Base-by-base conservation (phyloP, 2,888 invertebrate genomes). In the Drosophila putrida region DNA sequence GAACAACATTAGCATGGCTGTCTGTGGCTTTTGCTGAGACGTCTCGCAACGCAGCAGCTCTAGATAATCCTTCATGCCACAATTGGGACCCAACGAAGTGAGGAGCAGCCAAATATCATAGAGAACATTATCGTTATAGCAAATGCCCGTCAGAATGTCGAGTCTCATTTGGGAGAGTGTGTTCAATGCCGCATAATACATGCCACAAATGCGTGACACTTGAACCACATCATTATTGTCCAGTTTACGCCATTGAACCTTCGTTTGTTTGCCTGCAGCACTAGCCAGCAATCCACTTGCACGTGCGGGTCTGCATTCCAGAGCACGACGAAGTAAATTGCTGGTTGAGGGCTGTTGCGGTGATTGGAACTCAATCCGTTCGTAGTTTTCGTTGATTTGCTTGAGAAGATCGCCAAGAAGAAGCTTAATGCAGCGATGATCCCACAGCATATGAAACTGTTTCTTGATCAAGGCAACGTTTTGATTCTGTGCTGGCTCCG, bases 81-180 rank as follows among this genome's bases (percentile, higher is more conserved):
- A 97, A 88, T 95, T 95, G 58, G 97, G 96, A 39, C 98, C 98
- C 90, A 98, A 93, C 5, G 97, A 97, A 81, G 96, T 96, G 9
- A 99, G 93, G 91, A 98, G 97, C 89, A 96, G 93, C 98, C 99
- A 99, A 79, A 99, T 93, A 77, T 97, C 96, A 81, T 97, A 96
- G 28, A 99, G 93, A 77, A 99, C 95, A 82, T 96, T 95, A 89
- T 98, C 98, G 91, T 98, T 97, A 92, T 98, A 98, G 91, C 98
- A 98, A 68, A 99, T 93, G 61, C 98, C 98, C 88, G 98, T 98
- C 55, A 99, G 93, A 91, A 99, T 98, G 91, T 98, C 98, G 65
- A 98, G 94, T 91, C 96, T 96, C 81, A 99, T 94, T 92, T 98
- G 98, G 4, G 97, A 96, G 90, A 99, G 94, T 0, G 98, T 98